A percentile compares a stretch with the other conserved stretches of the same genome.
Conservation (phyloP, 2,797 vertebrate species). For the Sandelia bainsii region DNA sequence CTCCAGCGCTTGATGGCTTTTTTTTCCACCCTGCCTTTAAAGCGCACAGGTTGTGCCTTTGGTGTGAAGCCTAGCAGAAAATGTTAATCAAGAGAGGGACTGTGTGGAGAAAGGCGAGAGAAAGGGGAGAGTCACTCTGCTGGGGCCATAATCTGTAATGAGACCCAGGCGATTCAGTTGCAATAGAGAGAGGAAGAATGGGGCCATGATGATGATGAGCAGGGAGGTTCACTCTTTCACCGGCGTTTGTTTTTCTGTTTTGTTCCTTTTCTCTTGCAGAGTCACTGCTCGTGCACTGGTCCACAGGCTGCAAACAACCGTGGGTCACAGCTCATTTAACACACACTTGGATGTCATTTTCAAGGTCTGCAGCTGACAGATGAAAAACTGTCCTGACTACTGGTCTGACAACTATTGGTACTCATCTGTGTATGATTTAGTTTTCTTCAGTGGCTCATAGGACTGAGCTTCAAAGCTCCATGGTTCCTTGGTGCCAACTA, state of each 20-base stretch:
- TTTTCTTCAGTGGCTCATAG: constrained; percentile 1
- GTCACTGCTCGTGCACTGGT: constrained; percentile 53
- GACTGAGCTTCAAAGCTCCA: constrained; percentile 7
- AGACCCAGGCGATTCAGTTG: constrained; percentile 83
- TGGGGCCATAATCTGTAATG: constrained; percentile 80
- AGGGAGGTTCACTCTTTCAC: constrained; percentile 78
- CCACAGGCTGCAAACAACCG: constrained; percentile 57
- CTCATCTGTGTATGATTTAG: constrained; percentile 74
- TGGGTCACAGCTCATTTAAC: constrained; percentile 82
- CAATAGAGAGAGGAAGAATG: constrained; percentile 79
- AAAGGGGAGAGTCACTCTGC: constrained; percentile 75
- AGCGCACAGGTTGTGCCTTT: constrained; percentile 88
- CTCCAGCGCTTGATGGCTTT: constrained; percentile 82
- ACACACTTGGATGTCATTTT: constrained; percentile 69
- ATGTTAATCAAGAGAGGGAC: constrained; percentile 85
- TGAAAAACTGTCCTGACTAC: constrained; percentile 64
- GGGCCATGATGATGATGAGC: constrained; percentile 79
- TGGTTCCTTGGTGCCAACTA: background rate
- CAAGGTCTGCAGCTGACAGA: constrained; percentile 72
- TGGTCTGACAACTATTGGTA: constrained; percentile 48
- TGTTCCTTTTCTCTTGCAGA: constrained; percentile 69
- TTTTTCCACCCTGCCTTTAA: constrained; percentile 80
- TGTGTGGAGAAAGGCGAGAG: constrained; percentile 75
- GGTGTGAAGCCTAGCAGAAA: constrained; percentile 88
- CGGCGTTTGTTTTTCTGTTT: constrained; percentile 76